Conservation (phyloP, 2,797 vertebrate genomes). For the Leuciscus waleckii region DNA sequence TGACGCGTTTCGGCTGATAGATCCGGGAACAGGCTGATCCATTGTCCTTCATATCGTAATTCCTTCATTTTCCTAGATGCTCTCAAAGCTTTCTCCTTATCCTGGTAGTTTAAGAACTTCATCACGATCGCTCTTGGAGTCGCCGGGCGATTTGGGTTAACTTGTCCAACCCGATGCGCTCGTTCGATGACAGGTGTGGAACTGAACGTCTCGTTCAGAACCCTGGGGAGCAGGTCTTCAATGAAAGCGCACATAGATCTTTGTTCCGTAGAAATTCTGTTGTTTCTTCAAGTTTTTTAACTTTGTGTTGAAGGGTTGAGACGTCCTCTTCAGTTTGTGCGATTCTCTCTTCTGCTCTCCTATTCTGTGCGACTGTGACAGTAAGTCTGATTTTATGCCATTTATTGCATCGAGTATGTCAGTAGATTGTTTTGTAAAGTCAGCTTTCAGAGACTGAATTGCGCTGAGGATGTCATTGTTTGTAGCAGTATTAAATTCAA, state of each 20-base stretch:
- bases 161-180: background rate
- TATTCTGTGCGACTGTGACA: background rate
- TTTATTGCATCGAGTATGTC: background rate
- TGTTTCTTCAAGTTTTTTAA: background rate
- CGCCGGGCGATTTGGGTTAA: background rate
- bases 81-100: conserved; percentile 7
- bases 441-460: background rate
- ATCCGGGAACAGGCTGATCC: background rate
- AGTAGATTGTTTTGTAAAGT: background rate
- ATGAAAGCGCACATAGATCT: background rate
- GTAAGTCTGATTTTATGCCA: conserved; percentile 3
- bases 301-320: background rate
- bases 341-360: conserved; percentile 19
- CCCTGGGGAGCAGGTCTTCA: background rate
- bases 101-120: conserved; percentile 1
- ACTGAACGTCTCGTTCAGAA: background rate
- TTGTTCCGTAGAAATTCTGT: background rate
- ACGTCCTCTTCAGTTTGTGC: conserved; percentile 15
- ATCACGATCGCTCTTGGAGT: background rate
- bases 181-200: background rate
- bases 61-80: background rate
- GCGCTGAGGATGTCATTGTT: background rate
- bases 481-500: background rate
- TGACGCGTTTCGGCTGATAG: conserved; percentile 2
- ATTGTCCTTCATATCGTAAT: background rate